A percentile compares a stretch with the other conserved stretches of the same genome.
These are phyloP conservation scores for Leguminivora glycinivorella DNA, from an alignment of 1,140 invertebrate species.

Conservation along the genomic window DNA sequence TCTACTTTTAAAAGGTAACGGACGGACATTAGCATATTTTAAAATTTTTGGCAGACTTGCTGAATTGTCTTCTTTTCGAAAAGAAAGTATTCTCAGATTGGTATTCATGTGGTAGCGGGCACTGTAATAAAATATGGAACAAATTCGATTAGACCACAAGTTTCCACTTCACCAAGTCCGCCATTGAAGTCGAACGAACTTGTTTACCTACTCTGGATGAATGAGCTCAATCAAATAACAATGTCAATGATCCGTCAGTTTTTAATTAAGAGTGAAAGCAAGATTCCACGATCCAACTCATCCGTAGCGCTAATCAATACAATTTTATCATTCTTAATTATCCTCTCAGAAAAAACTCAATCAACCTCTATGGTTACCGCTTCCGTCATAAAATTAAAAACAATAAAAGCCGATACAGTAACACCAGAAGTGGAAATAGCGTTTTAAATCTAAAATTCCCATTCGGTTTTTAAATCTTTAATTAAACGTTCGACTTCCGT, in stretches of 20 bases:
- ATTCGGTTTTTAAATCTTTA: constrained; percentile 70
- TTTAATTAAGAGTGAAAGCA: constrained; percentile 29
- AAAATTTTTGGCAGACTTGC: no score
- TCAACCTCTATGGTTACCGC: constrained; percentile 33
- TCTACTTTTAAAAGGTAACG: no score
- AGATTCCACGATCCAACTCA: constrained; percentile 21
- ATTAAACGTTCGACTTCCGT: constrained; percentile 77
- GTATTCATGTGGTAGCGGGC: background rate
- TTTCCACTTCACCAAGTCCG: background rate
- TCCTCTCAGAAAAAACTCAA: constrained; percentile 30
- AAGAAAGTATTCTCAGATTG: background rate
- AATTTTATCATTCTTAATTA: constrained; percentile 25
- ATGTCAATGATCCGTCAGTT: constrained; percentile 25
- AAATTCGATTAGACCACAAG: constrained; percentile 1
- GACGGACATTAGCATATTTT: no score
- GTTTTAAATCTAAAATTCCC: constrained; percentile 74
- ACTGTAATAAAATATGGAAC: background rate
- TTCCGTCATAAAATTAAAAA: constrained; percentile 37
- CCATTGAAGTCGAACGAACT: constrained; percentile 9
- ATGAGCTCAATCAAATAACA: constrained; percentile 23
- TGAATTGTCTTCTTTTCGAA: background rate
- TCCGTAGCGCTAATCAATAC: constrained; percentile 12
- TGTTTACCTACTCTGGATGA: constrained; percentile 9
- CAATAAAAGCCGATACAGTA: constrained; percentile 65
- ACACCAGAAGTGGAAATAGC: constrained; percentile 74